A percentile compares a stretch with the other conserved stretches of the same genome.
Conservation (phyloP, 1,140 invertebrate species). For the Oncopodura yosiiana region DNA sequence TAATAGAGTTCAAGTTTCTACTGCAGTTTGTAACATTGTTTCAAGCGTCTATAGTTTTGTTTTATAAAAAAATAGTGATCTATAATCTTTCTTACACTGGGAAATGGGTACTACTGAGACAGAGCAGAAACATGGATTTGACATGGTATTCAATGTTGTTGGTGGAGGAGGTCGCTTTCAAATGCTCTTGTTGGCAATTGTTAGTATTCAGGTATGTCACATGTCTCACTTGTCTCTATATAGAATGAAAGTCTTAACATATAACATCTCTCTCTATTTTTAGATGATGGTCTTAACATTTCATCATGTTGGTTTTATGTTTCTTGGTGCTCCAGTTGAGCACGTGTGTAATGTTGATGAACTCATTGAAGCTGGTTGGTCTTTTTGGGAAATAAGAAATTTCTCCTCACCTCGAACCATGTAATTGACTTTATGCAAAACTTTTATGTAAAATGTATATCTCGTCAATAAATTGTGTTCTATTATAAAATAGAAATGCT, state of each 20-base stretch:
- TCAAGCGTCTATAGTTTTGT: no score
- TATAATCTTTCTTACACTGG: no score
- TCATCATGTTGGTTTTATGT: slow-evolving; percentile 33
- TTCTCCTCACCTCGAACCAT: slow-evolving; percentile 22
- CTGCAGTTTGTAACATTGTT: no score
- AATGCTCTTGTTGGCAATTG: not conserved
- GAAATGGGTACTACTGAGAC: not conserved
- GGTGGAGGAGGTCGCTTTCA: not conserved
- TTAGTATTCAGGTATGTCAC: slow-evolving; percentile 3
- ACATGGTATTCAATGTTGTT: not conserved
- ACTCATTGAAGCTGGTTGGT: slow-evolving; percentile 28
- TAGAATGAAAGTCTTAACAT: no score
- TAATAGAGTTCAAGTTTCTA: no score
- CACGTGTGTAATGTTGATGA: slow-evolving; percentile 37
- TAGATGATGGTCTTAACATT: slow-evolving; percentile 21
- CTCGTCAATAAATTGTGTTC: no score
- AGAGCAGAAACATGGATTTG: not conserved
- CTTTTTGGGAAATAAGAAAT: slow-evolving; percentile 22
- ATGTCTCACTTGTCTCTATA: no score
- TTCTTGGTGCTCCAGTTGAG: slow-evolving; percentile 36
- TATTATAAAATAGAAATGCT: no score
- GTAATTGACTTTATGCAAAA: no score
- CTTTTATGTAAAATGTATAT: no score
- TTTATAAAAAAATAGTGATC: no score
- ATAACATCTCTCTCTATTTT: slow-evolving; percentile 1